Evolutionary conservation across 2,888 invertebrate species (phyloP).

Genomic region (Gymnosoma rotundatum): DNA sequence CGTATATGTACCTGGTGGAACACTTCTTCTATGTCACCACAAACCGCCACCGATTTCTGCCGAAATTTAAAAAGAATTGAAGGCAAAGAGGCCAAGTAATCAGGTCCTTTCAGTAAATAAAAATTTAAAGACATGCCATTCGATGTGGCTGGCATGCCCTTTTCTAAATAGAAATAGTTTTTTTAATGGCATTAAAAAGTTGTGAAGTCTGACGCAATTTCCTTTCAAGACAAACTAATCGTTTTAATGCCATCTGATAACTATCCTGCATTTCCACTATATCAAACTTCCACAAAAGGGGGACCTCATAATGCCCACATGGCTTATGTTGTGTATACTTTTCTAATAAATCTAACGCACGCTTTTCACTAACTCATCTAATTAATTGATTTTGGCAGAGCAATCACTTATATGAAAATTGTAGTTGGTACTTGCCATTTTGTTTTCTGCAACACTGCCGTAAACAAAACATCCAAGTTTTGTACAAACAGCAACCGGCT

Average conservation of each 20-base stretch:
- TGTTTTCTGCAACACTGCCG: slow-evolving; percentile 14
- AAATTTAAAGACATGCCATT: not conserved
- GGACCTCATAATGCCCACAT: not conserved
- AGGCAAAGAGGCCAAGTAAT: not conserved
- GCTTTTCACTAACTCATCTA: slow-evolving; percentile 21
- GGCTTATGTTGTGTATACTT: not conserved
- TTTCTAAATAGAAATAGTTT: not conserved
- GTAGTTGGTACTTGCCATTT: slow-evolving; percentile 29
- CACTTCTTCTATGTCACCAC: slow-evolving; percentile 14
- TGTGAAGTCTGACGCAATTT: not conserved
- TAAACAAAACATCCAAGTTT: slow-evolving; percentile 57
- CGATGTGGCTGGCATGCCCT: not conserved
- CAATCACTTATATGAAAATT: slow-evolving; percentile 51
- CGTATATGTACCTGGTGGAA: not conserved
- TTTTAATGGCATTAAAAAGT: not conserved
- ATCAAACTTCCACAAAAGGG: not conserved
- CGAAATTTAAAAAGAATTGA: not conserved
- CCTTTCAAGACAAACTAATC: not conserved
- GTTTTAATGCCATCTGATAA: not conserved
- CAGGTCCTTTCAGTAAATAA: not conserved
- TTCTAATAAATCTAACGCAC: not conserved
- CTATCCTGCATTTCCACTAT: not conserved
- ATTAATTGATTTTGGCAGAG: not conserved
- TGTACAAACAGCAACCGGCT: slow-evolving; percentile 44
- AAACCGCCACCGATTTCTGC: not conserved